Evolutionary conservation across 2,888 invertebrate species (phyloP), one percentile per base, ranked within the genome.

Genomic region (Lasioglossum marginatum): DNA sequence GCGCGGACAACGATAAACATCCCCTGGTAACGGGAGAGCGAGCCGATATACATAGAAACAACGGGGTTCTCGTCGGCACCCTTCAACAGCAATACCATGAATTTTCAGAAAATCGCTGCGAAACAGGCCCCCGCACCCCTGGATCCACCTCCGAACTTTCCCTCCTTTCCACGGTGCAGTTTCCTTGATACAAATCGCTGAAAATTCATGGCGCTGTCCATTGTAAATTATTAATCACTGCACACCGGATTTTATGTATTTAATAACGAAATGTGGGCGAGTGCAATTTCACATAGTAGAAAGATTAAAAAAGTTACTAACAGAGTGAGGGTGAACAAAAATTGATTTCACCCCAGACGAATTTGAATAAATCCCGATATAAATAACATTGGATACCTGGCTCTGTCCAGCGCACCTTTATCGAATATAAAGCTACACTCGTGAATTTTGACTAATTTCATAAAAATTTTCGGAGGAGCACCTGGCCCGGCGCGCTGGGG

Each of bases 1-100:
- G 85, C 57, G 48, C 37, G 43, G 76, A 79, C 19, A 16, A 43
- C 16, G 60, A 63, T 63, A 63, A 63, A 63, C 60, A 63, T 63
- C 27, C 60, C 60, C 27, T 31, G 16, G 60, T 16, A 63, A 63
- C 31, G 1, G 34, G 12, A 31, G 34, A 43, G 31, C 60, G 60
- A 31, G 6, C 27, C 60, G 60, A 31, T 31, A 16, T 63, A 45
- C 45, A 63, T 63, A 63, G 60, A 63, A 27, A 63, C 60, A 63
- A 63, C 27, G 60, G 60, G 60, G 60, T 63, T 27, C 27, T 63
- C 60, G 27, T 16, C 27, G 16, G 60, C 60, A 63, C 27, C 60
- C 60, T 63, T 63, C 60, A 31, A 14, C 60, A 31, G 27, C 60
- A 31, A 63, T 63, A 1, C 16, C 60, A 63, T 16, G 27, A 31